A percentile compares a stretch with the other conserved stretches of the same genome.
These are phyloP conservation scores for Sarcophaga bullata DNA, from an alignment of 1,140 invertebrate species.

Conservation along the genomic window DNA sequence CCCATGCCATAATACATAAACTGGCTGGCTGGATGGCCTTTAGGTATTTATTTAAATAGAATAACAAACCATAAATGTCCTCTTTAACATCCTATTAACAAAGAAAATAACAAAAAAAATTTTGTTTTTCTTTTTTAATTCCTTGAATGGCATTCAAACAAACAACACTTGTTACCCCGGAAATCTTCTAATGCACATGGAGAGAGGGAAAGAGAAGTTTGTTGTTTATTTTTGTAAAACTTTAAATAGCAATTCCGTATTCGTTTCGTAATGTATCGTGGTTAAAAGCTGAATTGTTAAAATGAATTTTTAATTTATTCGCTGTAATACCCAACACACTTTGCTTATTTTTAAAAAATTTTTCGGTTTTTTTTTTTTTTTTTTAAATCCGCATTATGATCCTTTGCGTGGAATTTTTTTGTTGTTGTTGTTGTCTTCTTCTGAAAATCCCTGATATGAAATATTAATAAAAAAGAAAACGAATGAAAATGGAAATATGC, in stretches of 20 bases:
- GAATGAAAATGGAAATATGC: neutral
- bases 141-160: neutral
- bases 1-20: neutral
- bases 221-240: neutral
- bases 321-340: slow-evolving; percentile 31
- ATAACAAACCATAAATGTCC: slow-evolving; percentile 41
- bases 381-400: neutral
- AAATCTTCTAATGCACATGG: neutral
- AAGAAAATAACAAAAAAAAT: neutral
- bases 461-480: slow-evolving; percentile 10
- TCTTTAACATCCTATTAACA: slow-evolving; percentile 40
- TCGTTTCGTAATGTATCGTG: neutral
- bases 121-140: too few relatives aligned
- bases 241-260: slow-evolving; percentile 25
- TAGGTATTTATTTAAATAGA: slow-evolving; percentile 41
- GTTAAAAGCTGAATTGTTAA: neutral
- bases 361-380: neutral
- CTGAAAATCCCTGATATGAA: neutral
- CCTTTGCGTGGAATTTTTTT: too few relatives aligned
- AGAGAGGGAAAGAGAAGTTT: neutral
- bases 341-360: neutral
- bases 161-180: slow-evolving; percentile 26
- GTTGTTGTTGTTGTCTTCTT: too few relatives aligned
- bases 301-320: slow-evolving; percentile 38
- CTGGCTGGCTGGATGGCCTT: slow-evolving; percentile 17